Percentiles rank a stretch among this genome's conserved stretches.
phyloP scores from a whole-genome alignment of 2,113 vertebrate species.

The Leptobrachium leishanense region DNA sequence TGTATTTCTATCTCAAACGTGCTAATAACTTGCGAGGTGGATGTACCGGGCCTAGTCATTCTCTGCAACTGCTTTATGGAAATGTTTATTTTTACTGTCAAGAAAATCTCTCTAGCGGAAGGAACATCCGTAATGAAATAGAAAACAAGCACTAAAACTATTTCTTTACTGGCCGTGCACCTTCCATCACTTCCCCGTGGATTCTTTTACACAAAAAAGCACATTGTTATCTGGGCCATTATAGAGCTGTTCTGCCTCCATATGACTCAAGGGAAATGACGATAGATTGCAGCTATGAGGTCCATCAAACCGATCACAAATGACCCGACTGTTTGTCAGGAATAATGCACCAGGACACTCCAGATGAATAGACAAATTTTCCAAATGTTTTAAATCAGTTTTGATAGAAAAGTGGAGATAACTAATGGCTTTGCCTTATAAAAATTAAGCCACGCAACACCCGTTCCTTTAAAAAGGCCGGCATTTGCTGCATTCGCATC shows the following conservation, averaged over 20 bases:
- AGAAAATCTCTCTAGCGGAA: slow-evolving; percentile 84
- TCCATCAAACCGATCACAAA: slow-evolving; percentile 88
- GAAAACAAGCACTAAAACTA: slow-evolving; percentile 77
- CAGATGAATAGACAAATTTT: slow-evolving; percentile 95
- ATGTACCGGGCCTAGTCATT: slow-evolving; percentile 71
- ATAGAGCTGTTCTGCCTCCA: slow-evolving; percentile 76
- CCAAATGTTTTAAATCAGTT: slow-evolving; percentile 98
- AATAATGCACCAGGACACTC: slow-evolving; percentile 77
- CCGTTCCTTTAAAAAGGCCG: slow-evolving; percentile 78
- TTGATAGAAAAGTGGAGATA: slow-evolving; percentile 80
- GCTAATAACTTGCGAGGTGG: slow-evolving; percentile 64
- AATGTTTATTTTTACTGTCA: slow-evolving; percentile 78
- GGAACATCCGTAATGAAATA: slow-evolving; percentile 80
- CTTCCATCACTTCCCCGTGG: slow-evolving; percentile 82
- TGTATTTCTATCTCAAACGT: slow-evolving; percentile 56
- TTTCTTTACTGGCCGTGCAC: slow-evolving; percentile 74
- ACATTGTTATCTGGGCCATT: slow-evolving; percentile 93
- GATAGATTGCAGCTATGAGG: slow-evolving; percentile 86
- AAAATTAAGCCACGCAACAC: slow-evolving; percentile 78
- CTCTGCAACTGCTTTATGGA: slow-evolving; percentile 75
- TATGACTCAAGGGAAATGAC: slow-evolving; percentile 84
- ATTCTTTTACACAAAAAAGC: slow-evolving; percentile 92
- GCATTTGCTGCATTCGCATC: slow-evolving; percentile 82
- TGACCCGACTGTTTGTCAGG: slow-evolving; percentile 81
- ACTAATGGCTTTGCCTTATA: slow-evolving; percentile 91